Base-by-base conservation (phyloP, 2,888 invertebrate genomes). In the Rhyacophila evoluta region DNA sequence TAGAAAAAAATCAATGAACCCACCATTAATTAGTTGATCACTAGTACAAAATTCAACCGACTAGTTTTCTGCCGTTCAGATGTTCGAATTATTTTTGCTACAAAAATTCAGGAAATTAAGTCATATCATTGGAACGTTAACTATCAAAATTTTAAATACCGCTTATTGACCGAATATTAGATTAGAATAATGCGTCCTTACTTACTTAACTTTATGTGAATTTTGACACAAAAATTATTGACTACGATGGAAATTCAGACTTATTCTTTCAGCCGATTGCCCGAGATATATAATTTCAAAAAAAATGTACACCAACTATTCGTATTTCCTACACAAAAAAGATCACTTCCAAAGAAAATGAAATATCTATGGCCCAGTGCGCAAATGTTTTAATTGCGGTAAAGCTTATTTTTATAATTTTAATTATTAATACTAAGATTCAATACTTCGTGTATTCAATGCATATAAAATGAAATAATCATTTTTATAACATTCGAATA, bases 161-260 rank as follows among this genome's bases (percentile, higher is more conserved):
- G 55, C 8, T 19, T 55, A 25, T 55, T 25, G 55, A 55, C 55
- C 55, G 10, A 55, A 25, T 55, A 55, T 55, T 55, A 55, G 55
- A 55, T 55, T 55, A 55, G 19, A 55, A 55, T 33, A 6, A 33
- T 55, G 10, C 19, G 19, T 25, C 19, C 19, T 55, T 55, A 25
- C 19, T 55, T 55, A 55, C 25, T 10, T 55, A 55, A 55, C 10
- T 55, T 2, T 19, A 55, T 25, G 55, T 55, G 55, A 55, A 25
- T 55, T 55, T 55, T 55, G 55, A 55, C 55, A 55, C 55, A 55
- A 55, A 55, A 8, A 55, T 55, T 55, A 55, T 55, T 55, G 55
- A 55, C 55, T 55, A 55, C 25, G 55, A 55, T 55, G 55, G 55
- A 55, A 55, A 55, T 55, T 55, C 55, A 55, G 55, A 55, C 55